Base-by-base conservation (phyloP, 2,113 vertebrate species). In the Oryzias melastigma region DNA sequence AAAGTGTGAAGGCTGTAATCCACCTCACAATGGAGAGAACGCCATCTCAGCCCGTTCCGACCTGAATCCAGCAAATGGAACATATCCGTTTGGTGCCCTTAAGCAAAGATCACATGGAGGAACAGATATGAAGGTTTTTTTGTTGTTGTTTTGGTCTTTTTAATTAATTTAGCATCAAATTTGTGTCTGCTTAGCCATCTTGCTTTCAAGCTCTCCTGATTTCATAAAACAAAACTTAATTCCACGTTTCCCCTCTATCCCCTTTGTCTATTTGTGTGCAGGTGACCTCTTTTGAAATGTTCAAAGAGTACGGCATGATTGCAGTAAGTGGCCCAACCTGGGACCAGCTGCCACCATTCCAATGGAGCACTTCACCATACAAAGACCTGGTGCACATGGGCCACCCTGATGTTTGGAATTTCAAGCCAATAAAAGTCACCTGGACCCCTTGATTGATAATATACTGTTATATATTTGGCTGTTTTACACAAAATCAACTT, bases 31-130 rank as follows among this genome's bases (percentile, higher is more conserved):
- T 0, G 95, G 91, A 0, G 96, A 98, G 82, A 98, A 98, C 0
- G 83, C 95, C 5, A 94, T 98, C 75, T 94, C 96, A 0, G 94
- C 96, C 15, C 95, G 95, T 53, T 99, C 95, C 0, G 96, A 98
- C 81, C 92, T 99, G 66, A 98, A 97, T 80, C 92, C 92, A 0
- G 54, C 90, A 27, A 95, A 98, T 0, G 97, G 96, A 74, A 95
- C 96, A 0, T 98, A 98, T 85, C 96, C 96, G 0, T 98, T 98
- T 84, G 90, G 90, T 0, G 95, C 95, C 8, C 89, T 99, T 75
- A 77, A 7, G n/a, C 95, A 96, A 89, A 92, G 96, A 48, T 79
- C 90, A 20, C 95, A 98, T 0, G 96, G 95, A 0, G 95, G 94
- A 86, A 97, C 95, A 0, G 96, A 99, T 42, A 93, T 93, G 91